A percentile compares a stretch with the other conserved stretches of the same genome.
phyloP scores from a whole-genome alignment of 2,797 vertebrate genomes.

The Scolopax rusticola region DNA sequence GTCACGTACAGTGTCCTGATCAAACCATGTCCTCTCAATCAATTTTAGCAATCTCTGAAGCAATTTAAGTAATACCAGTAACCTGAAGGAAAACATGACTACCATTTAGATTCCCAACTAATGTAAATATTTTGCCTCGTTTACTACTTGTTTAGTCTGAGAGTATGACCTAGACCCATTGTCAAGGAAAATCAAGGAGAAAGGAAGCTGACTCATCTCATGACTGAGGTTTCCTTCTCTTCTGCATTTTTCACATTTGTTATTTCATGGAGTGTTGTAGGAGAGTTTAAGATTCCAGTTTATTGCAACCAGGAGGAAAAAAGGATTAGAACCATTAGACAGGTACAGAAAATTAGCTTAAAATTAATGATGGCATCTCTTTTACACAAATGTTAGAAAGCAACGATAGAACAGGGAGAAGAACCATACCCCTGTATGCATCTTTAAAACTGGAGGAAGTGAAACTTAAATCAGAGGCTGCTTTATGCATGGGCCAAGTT shows the following conservation, averaged over 20 bases:
- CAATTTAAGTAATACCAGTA: neutral
- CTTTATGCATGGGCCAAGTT: neutral
- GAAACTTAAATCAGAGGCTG: neutral
- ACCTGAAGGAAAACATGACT: neutral
- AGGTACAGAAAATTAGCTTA: neutral
- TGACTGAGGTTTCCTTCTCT: neutral
- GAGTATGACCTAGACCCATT: neutral
- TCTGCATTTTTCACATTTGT: neutral
- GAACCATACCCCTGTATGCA: neutral
- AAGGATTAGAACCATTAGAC: neutral
- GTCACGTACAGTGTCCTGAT: neutral
- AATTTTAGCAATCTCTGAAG: neutral
- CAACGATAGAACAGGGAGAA: neutral
- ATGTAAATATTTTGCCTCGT: neutral
- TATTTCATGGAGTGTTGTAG: neutral
- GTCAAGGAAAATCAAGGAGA: neutral
- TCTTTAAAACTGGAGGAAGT: neutral
- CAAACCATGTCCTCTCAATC: neutral
- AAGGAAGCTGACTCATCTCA: neutral
- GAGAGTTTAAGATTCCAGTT: neutral
- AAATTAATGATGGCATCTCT: neutral
- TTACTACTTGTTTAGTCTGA: neutral
- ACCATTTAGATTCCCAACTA: neutral
- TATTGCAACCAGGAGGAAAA: neutral
- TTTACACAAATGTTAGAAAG: neutral